These are phyloP conservation scores for Microctonus aethiopoides DNA, from an alignment of 2,888 invertebrate species.

Conservation along the genomic window DNA sequence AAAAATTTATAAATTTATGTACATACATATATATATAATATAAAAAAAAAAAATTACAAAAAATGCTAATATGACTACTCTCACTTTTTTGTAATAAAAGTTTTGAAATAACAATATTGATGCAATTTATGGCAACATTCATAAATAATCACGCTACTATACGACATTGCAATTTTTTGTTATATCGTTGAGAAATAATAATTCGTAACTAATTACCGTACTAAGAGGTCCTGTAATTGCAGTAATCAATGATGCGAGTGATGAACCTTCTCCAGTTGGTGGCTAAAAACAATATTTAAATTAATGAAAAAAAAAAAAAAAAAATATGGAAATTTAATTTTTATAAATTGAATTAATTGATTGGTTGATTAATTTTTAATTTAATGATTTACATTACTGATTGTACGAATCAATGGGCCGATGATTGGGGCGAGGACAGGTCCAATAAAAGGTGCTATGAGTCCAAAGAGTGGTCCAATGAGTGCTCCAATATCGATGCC, in stretches of 20 bases:
- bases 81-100: conserved; percentile 10
- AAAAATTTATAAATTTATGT: too few relatives aligned
- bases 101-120: conserved; percentile 4
- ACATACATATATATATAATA: neutral
- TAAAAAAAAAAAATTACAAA: neutral
- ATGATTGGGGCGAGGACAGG: conserved; percentile 58
- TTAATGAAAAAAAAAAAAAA: conserved; percentile 3
- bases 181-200: conserved; percentile 17
- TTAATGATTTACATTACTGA: conserved; percentile 60
- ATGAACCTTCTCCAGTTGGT: conserved; percentile 51
- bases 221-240: conserved; percentile 53
- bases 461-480: conserved; percentile 54
- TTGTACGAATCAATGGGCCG: conserved; percentile 56
- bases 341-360: conserved; percentile 11
- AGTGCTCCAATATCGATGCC: conserved; percentile 59
- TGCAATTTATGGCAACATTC: conserved; percentile 13
- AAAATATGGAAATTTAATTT: conserved; percentile 3
- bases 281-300: conserved; percentile 44
- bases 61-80: neutral
- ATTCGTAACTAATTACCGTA: conserved; percentile 46
- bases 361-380: too few relatives aligned
- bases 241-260: conserved; percentile 46
- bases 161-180: too few relatives aligned
- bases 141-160: neutral
- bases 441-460: conserved; percentile 58